Conservation (phyloP, 2,797 vertebrate genomes). For the Rhynchonycteris naso region DNA sequence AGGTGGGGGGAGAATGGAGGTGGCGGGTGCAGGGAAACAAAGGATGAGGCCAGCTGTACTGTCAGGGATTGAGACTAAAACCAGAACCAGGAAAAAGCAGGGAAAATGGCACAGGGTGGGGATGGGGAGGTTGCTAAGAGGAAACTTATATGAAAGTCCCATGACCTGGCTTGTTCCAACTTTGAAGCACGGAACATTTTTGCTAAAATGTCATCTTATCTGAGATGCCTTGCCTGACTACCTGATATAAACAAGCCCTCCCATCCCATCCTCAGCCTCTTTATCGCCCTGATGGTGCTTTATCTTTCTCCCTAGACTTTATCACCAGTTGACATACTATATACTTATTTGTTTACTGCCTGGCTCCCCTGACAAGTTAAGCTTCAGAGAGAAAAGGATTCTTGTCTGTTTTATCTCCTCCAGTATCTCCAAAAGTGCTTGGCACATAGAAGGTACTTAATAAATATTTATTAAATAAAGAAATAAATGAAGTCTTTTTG, state of each 20-base stretch:
- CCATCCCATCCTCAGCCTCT: not conserved
- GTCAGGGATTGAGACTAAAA: not conserved
- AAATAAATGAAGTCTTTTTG: not conserved
- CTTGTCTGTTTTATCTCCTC: not conserved
- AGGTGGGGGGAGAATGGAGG: too few relatives aligned
- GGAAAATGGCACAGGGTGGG: not conserved
- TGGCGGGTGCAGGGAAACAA: not conserved
- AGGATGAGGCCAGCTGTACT: not conserved
- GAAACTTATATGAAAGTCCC: not conserved
- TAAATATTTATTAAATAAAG: not conserved
- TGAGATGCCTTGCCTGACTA: not conserved
- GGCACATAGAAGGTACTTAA: not conserved
- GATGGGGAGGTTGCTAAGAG: too few relatives aligned
- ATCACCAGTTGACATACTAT: not conserved
- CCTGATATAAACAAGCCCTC: not conserved
- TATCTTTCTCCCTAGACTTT: not conserved
- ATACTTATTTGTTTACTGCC: not conserved
- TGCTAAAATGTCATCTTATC: not conserved
- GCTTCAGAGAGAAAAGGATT: not conserved
- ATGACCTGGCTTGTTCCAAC: not conserved
- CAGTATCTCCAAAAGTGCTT: not conserved
- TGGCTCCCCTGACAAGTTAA: not conserved
- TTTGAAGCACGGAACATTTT: not conserved
- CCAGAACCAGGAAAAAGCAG: not conserved
- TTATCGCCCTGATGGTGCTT: not conserved